Conservation (phyloP, 2,113 vertebrate genomes). For the Reinhardtius hippoglossoides region DNA sequence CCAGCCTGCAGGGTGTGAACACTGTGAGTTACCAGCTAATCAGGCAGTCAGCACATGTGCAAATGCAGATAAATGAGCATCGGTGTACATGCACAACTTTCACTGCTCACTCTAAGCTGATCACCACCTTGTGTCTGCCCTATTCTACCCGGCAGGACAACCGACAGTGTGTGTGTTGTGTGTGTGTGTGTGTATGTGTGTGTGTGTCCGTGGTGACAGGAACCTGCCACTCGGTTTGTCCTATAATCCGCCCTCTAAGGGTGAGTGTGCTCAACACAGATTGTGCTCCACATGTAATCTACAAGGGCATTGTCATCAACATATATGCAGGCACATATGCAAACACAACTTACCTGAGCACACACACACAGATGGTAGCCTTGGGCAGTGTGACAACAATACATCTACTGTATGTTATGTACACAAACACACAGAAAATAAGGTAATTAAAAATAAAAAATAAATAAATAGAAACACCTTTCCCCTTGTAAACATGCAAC, state of each 20-base stretch:
- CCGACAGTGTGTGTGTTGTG: constrained; percentile 1
- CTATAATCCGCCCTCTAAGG: constrained; percentile 77
- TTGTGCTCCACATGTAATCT: constrained; percentile 76
- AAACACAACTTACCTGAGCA: not conserved
- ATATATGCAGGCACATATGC: constrained; percentile 28
- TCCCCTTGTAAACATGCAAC: not conserved
- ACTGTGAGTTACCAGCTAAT: constrained; percentile 61
- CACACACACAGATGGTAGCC: not conserved
- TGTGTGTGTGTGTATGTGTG: not conserved
- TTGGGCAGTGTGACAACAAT: not conserved
- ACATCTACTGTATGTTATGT: not conserved
- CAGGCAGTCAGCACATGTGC: constrained; percentile 73
- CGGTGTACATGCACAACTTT: constrained; percentile 18
- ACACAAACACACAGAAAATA: not conserved
- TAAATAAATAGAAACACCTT: constrained; percentile 24
- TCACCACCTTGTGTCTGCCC: constrained; percentile 56
- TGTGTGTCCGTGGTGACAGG: constrained; percentile 37
- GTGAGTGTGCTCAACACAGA: constrained; percentile 77
- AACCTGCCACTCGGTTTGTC: constrained; percentile 67
- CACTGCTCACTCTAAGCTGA: constrained; percentile 41
- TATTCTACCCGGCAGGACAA: constrained; percentile 35
- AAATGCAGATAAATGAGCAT: constrained; percentile 69
- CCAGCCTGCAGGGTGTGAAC: constrained; percentile 33
- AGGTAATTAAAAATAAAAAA: not conserved
- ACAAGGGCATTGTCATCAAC: constrained; percentile 77